Percentiles rank a stretch among this genome's conserved stretches.
Evolutionary conservation across 2,888 invertebrate species (phyloP).

Genomic region (Dusona sp.): DNA sequence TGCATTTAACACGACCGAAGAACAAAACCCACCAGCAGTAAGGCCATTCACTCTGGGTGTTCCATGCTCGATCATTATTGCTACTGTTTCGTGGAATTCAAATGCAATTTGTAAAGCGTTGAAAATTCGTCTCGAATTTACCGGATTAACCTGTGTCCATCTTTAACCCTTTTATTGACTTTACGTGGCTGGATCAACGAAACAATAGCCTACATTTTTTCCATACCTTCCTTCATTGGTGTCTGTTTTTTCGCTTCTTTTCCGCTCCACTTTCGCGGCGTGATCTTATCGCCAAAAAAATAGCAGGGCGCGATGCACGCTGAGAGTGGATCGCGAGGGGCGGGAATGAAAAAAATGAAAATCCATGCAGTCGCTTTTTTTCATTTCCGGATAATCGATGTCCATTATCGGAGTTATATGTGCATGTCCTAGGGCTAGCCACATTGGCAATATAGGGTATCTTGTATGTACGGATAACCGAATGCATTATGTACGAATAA

Average conservation of each 20-base stretch:
- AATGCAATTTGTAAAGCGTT: constrained; percentile 17
- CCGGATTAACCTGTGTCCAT: constrained; percentile 45
- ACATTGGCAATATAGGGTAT: constrained; percentile 9
- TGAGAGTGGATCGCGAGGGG: neutral
- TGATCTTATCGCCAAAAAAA: neutral
- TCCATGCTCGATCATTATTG: neutral
- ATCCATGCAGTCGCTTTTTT: constrained; percentile 28
- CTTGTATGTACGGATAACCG: constrained; percentile 42
- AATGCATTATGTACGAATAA: constrained; percentile 64
- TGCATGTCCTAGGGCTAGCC: constrained; percentile 26
- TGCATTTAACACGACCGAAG: constrained; percentile 47
- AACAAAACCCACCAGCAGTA: constrained; percentile 34
- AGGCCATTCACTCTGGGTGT: constrained; percentile 14
- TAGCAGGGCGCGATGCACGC: neutral
- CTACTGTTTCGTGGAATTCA: constrained; percentile 29
- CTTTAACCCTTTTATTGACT: constrained; percentile 16
- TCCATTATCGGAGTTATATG: constrained; percentile 53
- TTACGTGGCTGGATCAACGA: neutral
- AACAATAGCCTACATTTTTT: neutral
- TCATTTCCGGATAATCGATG: constrained; percentile 60
- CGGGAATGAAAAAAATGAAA: constrained; percentile 4
- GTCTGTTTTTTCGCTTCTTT: neutral
- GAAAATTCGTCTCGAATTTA: constrained; percentile 7
- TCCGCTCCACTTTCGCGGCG: neutral
- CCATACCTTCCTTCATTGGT: neutral